Conservation (phyloP, 1,140 invertebrate species). For the Papilio dardanus region DNA sequence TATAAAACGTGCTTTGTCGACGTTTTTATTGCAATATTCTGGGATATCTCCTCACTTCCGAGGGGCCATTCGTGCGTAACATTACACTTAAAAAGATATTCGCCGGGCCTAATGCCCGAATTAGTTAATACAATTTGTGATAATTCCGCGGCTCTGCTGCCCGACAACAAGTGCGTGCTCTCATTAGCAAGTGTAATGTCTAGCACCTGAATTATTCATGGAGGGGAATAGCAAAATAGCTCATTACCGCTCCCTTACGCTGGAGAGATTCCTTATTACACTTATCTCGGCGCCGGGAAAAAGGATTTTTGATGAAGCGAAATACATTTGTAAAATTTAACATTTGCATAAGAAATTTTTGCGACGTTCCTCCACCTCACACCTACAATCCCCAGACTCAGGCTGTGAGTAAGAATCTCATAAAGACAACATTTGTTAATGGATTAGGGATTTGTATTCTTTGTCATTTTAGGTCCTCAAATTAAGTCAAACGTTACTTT, state of each 20-base stretch:
- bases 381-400: neutral
- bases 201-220: slow-evolving; percentile 36
- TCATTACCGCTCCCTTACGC: slow-evolving; percentile 32
- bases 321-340: slow-evolving; percentile 36
- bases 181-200: slow-evolving; percentile 34
- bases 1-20: neutral
- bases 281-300: slow-evolving; percentile 13
- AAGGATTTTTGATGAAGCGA: slow-evolving; percentile 37
- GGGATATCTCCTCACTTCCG: neutral
- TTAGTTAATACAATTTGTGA: slow-evolving; percentile 22
- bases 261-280: slow-evolving; percentile 29
- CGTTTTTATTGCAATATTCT: neutral
- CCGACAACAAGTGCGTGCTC: slow-evolving; percentile 32
- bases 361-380: neutral
- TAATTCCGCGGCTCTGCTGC: neutral
- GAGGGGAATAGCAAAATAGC: slow-evolving; percentile 37
- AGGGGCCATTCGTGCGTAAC: neutral
- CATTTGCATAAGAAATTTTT: slow-evolving; percentile 35
- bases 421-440: slow-evolving; percentile 7
- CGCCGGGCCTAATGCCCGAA: neutral
- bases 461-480: neutral
- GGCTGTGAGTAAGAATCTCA: neutral
- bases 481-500: neutral
- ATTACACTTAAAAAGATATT: neutral
- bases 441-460: slow-evolving; percentile 6